Evolutionary conservation across 1,140 invertebrate species (phyloP), one percentile per base, ranked within the genome.

Genomic region (Drosophila micromelanica): DNA sequence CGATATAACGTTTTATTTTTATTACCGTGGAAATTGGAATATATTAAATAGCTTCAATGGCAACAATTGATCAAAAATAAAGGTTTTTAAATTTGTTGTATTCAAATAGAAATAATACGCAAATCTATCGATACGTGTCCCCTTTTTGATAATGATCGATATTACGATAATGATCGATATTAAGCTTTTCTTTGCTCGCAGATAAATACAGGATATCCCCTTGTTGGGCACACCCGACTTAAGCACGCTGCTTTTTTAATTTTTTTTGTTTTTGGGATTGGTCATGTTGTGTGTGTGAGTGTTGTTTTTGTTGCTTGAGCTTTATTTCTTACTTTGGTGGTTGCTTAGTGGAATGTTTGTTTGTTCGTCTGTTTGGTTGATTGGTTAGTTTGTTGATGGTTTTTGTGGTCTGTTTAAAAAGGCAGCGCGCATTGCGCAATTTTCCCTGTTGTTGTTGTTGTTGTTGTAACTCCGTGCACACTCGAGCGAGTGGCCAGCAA

Each of bases 281-380:
- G 37, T 20, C 27, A 54, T 64, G 42, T 27, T 46, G 56, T 11
- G 56, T 46, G 17, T 17, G 17, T 17, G 17, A 1, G 42, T 45
- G 5, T 35, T 32, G 42, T 30, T 35, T 30, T 52, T 52, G 9
- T 37, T 35, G 46, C 8, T 37, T 13, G 32, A 9, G 32, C 32
- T 52, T 35, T 57, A 17, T 27, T 56, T 56, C 3, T 56, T 5
- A 13, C 15, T 56, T 42, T 46, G 15, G 42, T 46, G 13, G 23
- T 59, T 59, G 30, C 15, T 35, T 23, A 7, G 27, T 35, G 42
- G 42, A 70, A 63, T 69, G 56, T 54, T 65, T 72, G 78, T 65
- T 61, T 49, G 35, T 62, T 37, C 51, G 54, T 59, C 12, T 59
- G 54, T 49, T 8, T 49, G 38, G 9, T 40, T 43, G 48, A 63